These are phyloP conservation scores for Catostomus latipinnis DNA, from an alignment of 2,797 vertebrate species.

Conservation along the genomic window DNA sequence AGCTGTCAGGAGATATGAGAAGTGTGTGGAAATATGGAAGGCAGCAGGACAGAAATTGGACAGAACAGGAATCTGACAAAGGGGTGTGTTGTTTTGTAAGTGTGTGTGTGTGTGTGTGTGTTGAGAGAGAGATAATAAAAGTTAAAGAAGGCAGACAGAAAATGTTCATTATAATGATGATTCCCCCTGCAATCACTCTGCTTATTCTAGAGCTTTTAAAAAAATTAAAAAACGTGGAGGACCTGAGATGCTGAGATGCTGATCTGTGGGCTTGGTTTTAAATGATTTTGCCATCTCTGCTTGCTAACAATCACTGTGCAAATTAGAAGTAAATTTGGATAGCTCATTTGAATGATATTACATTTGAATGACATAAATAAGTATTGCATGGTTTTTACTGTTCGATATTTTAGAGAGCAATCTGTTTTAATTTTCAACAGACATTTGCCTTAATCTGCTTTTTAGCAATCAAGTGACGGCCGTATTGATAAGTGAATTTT, in stretches of 20 bases:
- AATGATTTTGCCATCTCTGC: slow-evolving; percentile 13
- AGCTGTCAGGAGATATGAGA: slow-evolving; percentile 52
- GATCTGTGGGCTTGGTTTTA: not conserved
- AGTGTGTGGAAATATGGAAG: slow-evolving; percentile 45
- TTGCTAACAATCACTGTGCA: slow-evolving; percentile 19
- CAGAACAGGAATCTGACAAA: slow-evolving; percentile 36
- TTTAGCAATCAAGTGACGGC: slow-evolving; percentile 19
- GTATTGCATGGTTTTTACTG: not conserved
- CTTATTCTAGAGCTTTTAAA: slow-evolving; percentile 46
- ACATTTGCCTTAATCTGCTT: slow-evolving; percentile 17
- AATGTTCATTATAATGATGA: slow-evolving; percentile 62
- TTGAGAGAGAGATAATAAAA: slow-evolving; percentile 56
- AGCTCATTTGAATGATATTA: slow-evolving; percentile 26
- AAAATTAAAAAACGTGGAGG: slow-evolving; percentile 16
- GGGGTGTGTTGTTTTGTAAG: too few species aligned
- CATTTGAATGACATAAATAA: slow-evolving; percentile 8
- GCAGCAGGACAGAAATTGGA: slow-evolving; percentile 28
- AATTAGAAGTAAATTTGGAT: slow-evolving; percentile 24
- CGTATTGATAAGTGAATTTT: slow-evolving; percentile 24
- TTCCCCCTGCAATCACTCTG: slow-evolving; percentile 40
- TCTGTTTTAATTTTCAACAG: slow-evolving; percentile 22
- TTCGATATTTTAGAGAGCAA: not conserved
- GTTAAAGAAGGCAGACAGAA: slow-evolving; percentile 60
- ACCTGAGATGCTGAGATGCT: slow-evolving; percentile 10
- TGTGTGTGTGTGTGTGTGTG: not conserved